Evolutionary conservation across 2,797 vertebrate species (phyloP), one percentile per base, ranked within the genome.

Genomic region (Arctocebus calabarensis): DNA sequence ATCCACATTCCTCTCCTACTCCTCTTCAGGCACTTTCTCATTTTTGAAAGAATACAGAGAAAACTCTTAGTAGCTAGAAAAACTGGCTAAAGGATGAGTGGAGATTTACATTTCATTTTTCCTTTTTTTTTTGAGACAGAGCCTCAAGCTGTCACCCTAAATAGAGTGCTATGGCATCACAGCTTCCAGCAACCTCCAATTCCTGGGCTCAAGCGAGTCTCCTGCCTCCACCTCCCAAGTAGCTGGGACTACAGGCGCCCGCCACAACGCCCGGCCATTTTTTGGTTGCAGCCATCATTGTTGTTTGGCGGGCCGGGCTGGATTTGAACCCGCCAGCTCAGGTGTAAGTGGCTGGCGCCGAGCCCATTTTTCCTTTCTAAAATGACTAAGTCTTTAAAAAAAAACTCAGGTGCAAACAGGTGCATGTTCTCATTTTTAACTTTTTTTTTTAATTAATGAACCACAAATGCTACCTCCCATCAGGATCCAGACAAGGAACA

Each of bases 401-500:
- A 66, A 66, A 1, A 13, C 64, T 66, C 64, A n/a, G 64, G 32
- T n/a, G 32, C 32, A 66, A 66, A 55, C 32, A 52, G 4, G 20
- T 23, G 10, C 11, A 43, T 9, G 1, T 62, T 62, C 73, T 34
- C 61, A 91, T 22, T 91, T 81, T 81, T 84, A 89, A 79, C 71
- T 71, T 84, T 32, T 66, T n/a, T 64, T 32, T 64, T n/a, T 3
- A n/a, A n/a, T n/a, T 66, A n/a, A 59, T 34, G 61, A 19, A 59
- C 27, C 20, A 84, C 19, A 93, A 94, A 64, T 59, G 55, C 62
- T 73, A 94, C n/a, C 52, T 27, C 22, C 22, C 27, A 87, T 90
- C 23, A 87, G 14, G 27, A 75, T 59, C 66, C 23, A 92, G 59
- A 45, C 11, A 90, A 37, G 6, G 90, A 83, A 71, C 23, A 64